Evolutionary conservation across 2,113 vertebrate genomes (phyloP).

Genomic region (Procavia capensis): DNA sequence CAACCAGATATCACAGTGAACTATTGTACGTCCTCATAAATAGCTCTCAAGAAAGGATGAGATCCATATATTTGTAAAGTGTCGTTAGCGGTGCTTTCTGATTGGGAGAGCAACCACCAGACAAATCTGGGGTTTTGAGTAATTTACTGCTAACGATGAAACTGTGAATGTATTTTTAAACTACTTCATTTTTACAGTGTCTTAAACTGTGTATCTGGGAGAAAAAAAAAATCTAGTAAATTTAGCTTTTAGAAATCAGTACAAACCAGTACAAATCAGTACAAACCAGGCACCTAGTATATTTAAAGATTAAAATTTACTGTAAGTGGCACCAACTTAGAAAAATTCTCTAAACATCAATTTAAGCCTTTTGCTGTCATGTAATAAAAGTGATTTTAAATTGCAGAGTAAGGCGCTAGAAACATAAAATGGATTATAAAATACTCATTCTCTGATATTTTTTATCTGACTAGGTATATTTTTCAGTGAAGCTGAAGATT

Average conservation of each 20-base stretch:
- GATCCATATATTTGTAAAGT: constrained; percentile 42
- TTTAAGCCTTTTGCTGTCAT: neutral
- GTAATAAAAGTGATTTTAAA: neutral
- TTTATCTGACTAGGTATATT: neutral
- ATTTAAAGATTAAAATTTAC: neutral
- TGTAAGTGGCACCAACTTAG: neutral
- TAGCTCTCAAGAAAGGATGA: neutral
- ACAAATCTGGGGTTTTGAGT: constrained; percentile 24
- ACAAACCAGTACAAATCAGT: neutral
- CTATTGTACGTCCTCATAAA: neutral
- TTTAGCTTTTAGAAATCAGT: neutral
- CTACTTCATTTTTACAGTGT: neutral
- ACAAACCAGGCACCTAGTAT: neutral
- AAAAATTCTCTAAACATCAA: neutral
- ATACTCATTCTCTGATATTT: neutral
- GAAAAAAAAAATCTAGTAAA: neutral
- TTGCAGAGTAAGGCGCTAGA: neutral
- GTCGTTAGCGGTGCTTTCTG: constrained; percentile 19
- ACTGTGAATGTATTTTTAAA: constrained; percentile 13
- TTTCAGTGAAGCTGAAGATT: neutral
- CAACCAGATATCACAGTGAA: neutral
- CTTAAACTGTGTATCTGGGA: neutral
- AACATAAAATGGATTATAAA: neutral
- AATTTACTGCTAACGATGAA: neutral
- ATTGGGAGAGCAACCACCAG: constrained; percentile 36